Conservation (phyloP, 2,113 vertebrate species). For the Macrotis lagotis region DNA sequence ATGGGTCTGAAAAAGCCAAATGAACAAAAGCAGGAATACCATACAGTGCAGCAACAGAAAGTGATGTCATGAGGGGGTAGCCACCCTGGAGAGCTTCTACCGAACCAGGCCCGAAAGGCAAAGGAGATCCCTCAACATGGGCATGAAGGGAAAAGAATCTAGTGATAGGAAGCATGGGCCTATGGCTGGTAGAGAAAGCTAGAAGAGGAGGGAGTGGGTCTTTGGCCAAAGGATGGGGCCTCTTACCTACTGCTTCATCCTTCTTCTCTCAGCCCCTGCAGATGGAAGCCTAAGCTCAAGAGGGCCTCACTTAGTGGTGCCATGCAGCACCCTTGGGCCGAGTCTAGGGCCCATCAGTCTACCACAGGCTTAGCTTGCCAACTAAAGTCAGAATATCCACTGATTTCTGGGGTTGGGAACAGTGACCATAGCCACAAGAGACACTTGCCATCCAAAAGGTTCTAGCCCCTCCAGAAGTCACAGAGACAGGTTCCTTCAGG, state of each 20-base stretch:
- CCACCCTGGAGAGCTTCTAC: not conserved
- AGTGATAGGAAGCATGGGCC: not conserved
- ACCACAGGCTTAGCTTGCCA: too few species aligned
- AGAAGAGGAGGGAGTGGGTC: not conserved
- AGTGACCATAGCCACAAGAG: not conserved
- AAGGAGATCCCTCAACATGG: accelerated
- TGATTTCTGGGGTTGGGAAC: not conserved
- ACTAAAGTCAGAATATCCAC: not conserved
- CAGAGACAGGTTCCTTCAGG: not conserved
- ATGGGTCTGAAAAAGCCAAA: not conserved
- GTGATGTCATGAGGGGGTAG: accelerated
- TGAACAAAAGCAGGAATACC: not conserved
- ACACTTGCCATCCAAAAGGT: not conserved
- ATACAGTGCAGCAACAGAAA: not conserved
- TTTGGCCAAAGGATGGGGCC: too few species aligned
- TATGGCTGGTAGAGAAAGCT: not conserved
- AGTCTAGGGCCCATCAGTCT: not conserved
- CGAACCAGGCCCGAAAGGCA: not conserved
- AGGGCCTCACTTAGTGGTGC: not conserved
- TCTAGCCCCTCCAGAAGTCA: not conserved
- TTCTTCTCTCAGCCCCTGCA: not conserved
- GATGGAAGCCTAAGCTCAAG: accelerated
- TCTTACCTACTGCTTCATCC: not conserved
- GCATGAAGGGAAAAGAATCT: not conserved
- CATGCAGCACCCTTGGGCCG: not conserved